Evolutionary conservation across 1,140 invertebrate species (phyloP).

Genomic region (Lordiphosa mommai): DNA sequence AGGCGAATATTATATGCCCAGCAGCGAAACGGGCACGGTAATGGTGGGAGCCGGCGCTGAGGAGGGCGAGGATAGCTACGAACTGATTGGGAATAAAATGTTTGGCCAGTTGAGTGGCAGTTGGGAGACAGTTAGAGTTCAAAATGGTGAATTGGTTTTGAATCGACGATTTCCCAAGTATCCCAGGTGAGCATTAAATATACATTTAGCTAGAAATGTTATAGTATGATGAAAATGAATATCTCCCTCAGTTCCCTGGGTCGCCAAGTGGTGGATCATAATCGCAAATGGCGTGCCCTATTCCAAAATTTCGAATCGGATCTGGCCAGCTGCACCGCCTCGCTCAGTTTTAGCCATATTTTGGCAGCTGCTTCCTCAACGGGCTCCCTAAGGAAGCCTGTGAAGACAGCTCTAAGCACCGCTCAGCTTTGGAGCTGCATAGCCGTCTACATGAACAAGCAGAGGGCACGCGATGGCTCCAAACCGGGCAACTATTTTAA

Average conservation of each 20-base stretch:
- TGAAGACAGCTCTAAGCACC: slow-evolving; percentile 37
- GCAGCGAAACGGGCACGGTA: slow-evolving; percentile 28
- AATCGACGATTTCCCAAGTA: slow-evolving; percentile 83
- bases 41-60: slow-evolving; percentile 17
- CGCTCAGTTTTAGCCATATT: slow-evolving; percentile 4
- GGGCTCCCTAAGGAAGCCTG: slow-evolving; percentile 39
- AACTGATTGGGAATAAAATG: slow-evolving; percentile 69
- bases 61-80: slow-evolving; percentile 46
- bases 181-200: slow-evolving; percentile 82
- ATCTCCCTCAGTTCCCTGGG: slow-evolving; percentile 40
- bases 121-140: slow-evolving; percentile 91
- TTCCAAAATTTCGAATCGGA: slow-evolving; percentile 75
- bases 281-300: slow-evolving; percentile 60
- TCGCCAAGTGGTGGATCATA: slow-evolving; percentile 57
- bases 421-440: slow-evolving; percentile 79
- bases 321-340: slow-evolving; percentile 45
- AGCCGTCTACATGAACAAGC: slow-evolving; percentile 83
- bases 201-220: neutral
- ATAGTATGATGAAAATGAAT: neutral
- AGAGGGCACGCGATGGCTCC: slow-evolving; percentile 52
- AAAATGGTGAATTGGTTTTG: slow-evolving; percentile 86
- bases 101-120: slow-evolving; percentile 85
- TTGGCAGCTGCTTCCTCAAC: neutral
- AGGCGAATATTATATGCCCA: slow-evolving; percentile 89
- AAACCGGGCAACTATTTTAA: slow-evolving; percentile 68